phyloP scores from a whole-genome alignment of 2,797 vertebrate species.

The Apogon talboti region DNA sequence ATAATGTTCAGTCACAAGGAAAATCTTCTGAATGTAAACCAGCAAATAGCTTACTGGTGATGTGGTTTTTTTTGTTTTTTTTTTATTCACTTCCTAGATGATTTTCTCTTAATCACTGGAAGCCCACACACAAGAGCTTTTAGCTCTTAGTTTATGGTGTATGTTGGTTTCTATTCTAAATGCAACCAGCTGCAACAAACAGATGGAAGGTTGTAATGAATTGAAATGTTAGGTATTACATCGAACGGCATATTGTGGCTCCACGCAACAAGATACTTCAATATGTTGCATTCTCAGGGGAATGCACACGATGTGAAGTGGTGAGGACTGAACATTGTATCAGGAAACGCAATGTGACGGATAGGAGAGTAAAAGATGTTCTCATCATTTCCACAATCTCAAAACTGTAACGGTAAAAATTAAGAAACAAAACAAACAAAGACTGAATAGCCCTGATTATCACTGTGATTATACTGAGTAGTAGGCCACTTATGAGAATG shows the following conservation, averaged over 20 bases:
- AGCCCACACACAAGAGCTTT: not conserved
- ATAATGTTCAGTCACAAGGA: not conserved
- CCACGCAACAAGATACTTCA: not conserved
- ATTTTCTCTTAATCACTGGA: not conserved
- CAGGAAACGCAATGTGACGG: not conserved
- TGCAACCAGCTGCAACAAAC: not conserved
- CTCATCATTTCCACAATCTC: no score
- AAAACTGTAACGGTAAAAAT: not conserved
- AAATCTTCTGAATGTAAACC: not conserved
- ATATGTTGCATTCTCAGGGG: conserved; percentile 21
- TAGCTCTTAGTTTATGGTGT: not conserved
- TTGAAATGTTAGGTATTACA: conserved; percentile 1
- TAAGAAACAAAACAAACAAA: not conserved
- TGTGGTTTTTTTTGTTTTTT: no score
- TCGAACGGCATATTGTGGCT: not conserved
- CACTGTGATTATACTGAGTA: not conserved
- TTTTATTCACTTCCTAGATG: not conserved
- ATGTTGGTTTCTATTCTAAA: not conserved
- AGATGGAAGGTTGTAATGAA: not conserved
- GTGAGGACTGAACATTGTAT: not conserved
- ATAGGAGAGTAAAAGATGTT: not conserved
- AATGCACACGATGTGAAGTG: not conserved
- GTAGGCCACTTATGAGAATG: not conserved
- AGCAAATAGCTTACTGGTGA: not conserved
- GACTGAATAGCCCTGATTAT: not conserved